Evolutionary conservation across 2,888 invertebrate species (phyloP), one percentile per base, ranked within the genome.

Genomic region (Chaetoderma sp.): DNA sequence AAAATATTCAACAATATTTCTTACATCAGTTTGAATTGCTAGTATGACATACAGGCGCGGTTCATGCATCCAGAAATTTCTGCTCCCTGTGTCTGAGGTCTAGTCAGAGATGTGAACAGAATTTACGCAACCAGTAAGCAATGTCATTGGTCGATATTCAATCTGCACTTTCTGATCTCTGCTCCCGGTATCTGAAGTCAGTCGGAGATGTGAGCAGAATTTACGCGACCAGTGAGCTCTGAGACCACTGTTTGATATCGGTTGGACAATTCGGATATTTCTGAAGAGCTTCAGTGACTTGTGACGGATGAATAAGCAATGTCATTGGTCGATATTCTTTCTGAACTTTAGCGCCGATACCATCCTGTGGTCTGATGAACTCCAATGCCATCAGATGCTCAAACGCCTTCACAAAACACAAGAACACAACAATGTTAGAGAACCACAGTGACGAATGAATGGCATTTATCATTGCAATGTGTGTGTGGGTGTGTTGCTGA

Each of bases 281-380:
- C 73, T 91, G 91, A 0, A 95, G 89, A 2, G 92, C 93, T 59
- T 92, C 92, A 59, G 88, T 88, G 1, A 96, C 90, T 87, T 95
- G 93, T 13, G 91, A 88, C 2, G 90, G 87, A 0, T 92, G 92
- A 0, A 94, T 88, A 0, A 92, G 88, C 69, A 95, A 86, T 69
- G 91, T 91, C 83, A 92, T 93, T 80, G 93, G 89, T 80, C 93
- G 92, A 82, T 93, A 95, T 81, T 95, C 94, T 77, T 93, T 94
- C 82, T 93, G 93, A 0, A 92, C 89, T 8, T 75, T 68, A 4
- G 71, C 67, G 28, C 89, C 74, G 8, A 75, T 87, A 0, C 88
- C 88, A n/a, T 89, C 89, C 21, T 89, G 88, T 0, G 83, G 85
- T 0, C 88, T 86, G 8, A 96, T 90, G 1, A 96, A 87, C 85